Percentiles rank a stretch among this genome's conserved stretches.
Evolutionary conservation across 2,888 invertebrate species (phyloP).

Genomic region (Boloria selene): DNA sequence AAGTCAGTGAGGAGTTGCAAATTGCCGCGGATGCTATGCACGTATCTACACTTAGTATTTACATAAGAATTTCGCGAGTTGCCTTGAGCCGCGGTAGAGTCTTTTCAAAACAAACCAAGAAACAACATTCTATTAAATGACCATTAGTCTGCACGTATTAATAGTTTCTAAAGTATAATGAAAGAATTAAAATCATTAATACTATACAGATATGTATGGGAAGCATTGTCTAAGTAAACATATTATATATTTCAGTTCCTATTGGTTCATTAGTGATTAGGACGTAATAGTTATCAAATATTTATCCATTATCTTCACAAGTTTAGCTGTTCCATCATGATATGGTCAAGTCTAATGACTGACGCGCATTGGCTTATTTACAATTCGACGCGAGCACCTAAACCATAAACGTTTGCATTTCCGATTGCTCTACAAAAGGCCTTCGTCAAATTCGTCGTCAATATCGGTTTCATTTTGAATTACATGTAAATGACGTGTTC

Average conservation of each 20-base stretch:
- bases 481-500: constrained; percentile 9
- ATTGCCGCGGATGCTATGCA: constrained; percentile 51
- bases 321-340: neutral
- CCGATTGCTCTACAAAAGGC: constrained; percentile 64
- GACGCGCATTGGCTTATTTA: constrained; percentile 56
- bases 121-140: neutral
- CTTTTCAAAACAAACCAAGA: constrained; percentile 37
- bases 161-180: too few relatives aligned
- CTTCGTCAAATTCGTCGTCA: constrained; percentile 62
- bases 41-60: constrained; percentile 51
- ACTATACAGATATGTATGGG: too few relatives aligned
- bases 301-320: too few relatives aligned
- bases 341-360: constrained; percentile 31
- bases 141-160: neutral
- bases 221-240: too few relatives aligned
- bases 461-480: constrained; percentile 46
- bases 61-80: constrained; percentile 68
- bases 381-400: constrained; percentile 60
- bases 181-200: too few relatives aligned
- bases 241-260: too few relatives aligned
- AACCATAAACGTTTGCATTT: constrained; percentile 69
- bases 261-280: too few relatives aligned
- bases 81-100: constrained; percentile 55
- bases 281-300: too few relatives aligned
- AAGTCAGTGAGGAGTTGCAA: constrained; percentile 39